A percentile compares a stretch with the other conserved stretches of the same genome.
Evolutionary conservation across 2,113 vertebrate genomes (phyloP).

Genomic region (Rhizomys pruinosus): DNA sequence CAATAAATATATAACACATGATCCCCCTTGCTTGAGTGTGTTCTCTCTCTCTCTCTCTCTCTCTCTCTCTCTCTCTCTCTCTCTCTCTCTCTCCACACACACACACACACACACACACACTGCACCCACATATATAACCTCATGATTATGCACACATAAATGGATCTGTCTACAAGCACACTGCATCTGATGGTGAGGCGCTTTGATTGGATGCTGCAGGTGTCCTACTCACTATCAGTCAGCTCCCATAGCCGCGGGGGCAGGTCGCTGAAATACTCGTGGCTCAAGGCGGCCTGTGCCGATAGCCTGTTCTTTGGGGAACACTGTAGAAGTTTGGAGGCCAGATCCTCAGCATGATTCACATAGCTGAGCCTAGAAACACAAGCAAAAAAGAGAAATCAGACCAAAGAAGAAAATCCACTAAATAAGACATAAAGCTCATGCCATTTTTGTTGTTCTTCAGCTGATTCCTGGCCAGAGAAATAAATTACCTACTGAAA

Average conservation of each 20-base stretch:
- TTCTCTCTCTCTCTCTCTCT: background rate
- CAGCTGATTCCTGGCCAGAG: conserved; percentile 34
- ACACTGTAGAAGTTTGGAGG: conserved; percentile 96
- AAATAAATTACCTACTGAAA: conserved; percentile 53
- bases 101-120: too few relatives aligned
- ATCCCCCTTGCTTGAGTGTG: background rate
- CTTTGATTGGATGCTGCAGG: conserved; percentile 40
- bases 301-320: conserved; percentile 98
- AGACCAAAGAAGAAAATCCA: conserved; percentile 55
- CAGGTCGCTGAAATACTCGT: conserved; percentile 96
- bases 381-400: conserved; percentile 74
- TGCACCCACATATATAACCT: background rate
- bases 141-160: background rate
- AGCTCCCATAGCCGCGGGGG: conserved; percentile 97
- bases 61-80: background rate
- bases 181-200: background rate
- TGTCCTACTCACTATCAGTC: conserved; percentile 93
- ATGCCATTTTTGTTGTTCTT: conserved; percentile 22
- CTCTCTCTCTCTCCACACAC: background rate
- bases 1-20: conserved; percentile 50
- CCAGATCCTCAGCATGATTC: conserved; percentile 96
- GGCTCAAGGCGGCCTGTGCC: conserved; percentile 94
- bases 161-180: background rate
- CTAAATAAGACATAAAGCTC: conserved; percentile 13
- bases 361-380: conserved; percentile 93